Base-by-base conservation (phyloP, 2,888 invertebrate genomes). In the Bombylius discolor region DNA sequence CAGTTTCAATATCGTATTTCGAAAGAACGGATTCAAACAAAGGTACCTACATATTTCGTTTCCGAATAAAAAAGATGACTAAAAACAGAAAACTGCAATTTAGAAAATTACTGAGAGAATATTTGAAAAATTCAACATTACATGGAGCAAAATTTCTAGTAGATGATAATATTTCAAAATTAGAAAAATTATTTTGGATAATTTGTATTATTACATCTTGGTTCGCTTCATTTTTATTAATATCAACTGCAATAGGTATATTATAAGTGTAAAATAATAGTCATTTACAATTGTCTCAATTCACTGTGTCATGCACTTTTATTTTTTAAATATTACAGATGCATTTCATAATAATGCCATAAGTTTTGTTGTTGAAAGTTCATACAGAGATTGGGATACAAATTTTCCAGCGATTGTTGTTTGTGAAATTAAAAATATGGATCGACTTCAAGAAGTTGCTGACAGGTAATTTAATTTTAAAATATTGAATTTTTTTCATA, bases 281-380 rank as follows among this genome's bases (percentile, higher is more conserved):
- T 3, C 23, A 23, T 23, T 23, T 23, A 23, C 23, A 23, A 23
- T 23, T 39, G 5, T 39, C 9, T 39, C 39, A 8, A 8, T 39
- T 39, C 39, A 9, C 9, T 39, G 39, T 39, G 39, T 39, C 11
- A 39, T 39, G 7, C 4, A 9, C 4, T 39, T 39, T 39, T 23
- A 23, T 23, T 23, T 23, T 23, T 23, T 3, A 23, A 23, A 23
- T 23, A 3, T 23, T 23, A 23, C 12, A 71, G 73, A 69, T 57
- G 77, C 78, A 7, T 88, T 82, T 67, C 73, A 81, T 57, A 77
- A 79, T 56, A 84, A 81, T 67, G 84, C 87, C 2, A 84, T 88
- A 51, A 87, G 85, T 67, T 87, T 88, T 66, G 87, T 85, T 0
- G 80, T 83, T 8, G 88, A 88, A 62, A 86, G 87, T 0, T 81